These are phyloP conservation scores for Papilio polyxenes DNA, from an alignment of 1,140 invertebrate genomes.

Conservation along the genomic window DNA sequence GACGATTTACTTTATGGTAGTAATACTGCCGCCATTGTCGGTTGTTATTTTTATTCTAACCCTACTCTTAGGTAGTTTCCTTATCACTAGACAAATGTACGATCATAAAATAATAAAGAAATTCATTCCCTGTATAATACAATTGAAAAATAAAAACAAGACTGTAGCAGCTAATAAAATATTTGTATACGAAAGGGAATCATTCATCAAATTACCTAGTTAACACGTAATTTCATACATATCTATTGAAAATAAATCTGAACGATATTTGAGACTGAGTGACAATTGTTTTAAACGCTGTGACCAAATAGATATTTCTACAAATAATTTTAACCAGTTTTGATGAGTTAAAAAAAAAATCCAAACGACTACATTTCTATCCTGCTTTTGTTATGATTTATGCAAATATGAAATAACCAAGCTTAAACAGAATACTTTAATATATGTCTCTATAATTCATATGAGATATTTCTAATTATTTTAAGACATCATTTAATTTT, in stretches of 20 bases:
- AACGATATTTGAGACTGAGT: slow-evolving; percentile 31
- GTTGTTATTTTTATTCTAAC: slow-evolving; percentile 55
- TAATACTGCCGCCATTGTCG: slow-evolving; percentile 74
- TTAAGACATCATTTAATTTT: neutral
- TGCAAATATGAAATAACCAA: neutral
- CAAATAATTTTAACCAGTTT: neutral
- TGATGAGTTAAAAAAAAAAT: neutral
- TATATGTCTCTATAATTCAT: neutral
- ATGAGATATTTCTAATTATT: neutral
- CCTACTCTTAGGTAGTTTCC: slow-evolving; percentile 58
- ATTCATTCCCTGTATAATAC: slow-evolving; percentile 52
- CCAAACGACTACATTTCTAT: neutral
- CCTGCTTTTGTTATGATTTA: neutral
- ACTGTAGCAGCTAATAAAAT: slow-evolving; percentile 61
- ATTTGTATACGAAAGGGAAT: slow-evolving; percentile 66
- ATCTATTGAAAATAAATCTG: neutral
- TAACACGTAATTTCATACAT: slow-evolving; percentile 40
- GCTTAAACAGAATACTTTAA: no score
- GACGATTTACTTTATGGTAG: slow-evolving; percentile 78
- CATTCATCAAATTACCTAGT: slow-evolving; percentile 59
- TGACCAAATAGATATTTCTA: slow-evolving; percentile 20
- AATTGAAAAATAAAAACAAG: slow-evolving; percentile 61
- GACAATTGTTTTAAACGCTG: slow-evolving; percentile 17
- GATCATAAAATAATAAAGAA: slow-evolving; percentile 51
- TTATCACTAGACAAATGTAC: slow-evolving; percentile 62